Percentiles rank a stretch among this genome's conserved stretches.
Conservation (phyloP, 1,140 invertebrate species). For the Euura lappo region DNA sequence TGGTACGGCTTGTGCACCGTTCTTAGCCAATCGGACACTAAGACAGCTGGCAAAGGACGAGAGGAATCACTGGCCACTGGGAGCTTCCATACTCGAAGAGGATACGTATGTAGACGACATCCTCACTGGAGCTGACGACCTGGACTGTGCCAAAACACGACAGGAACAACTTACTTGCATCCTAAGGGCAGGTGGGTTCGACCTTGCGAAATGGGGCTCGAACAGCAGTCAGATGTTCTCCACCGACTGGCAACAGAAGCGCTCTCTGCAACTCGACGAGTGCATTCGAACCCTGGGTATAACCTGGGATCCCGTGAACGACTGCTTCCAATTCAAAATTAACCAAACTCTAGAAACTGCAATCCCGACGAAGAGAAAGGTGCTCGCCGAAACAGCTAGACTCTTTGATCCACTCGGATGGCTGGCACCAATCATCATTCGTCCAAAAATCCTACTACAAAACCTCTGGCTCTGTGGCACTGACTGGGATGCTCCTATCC, state of each 20-base stretch:
- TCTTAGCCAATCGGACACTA: conserved; percentile 38
- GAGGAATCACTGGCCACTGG: conserved; percentile 32
- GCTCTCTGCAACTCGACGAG: too few species aligned
- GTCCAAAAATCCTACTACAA: conserved; percentile 45
- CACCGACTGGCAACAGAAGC: too few species aligned
- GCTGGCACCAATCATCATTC: conserved; percentile 40
- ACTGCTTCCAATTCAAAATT: conserved; percentile 22
- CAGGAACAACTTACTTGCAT: conserved; percentile 33
- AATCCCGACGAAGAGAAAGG: conserved; percentile 32
- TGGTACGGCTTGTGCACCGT: conserved; percentile 42
- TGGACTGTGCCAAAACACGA: conserved; percentile 26
- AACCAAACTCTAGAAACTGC: background rate
- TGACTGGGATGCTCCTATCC: conserved; percentile 43
- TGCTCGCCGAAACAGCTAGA: conserved; percentile 41
- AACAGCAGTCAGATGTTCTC: conserved; percentile 36
- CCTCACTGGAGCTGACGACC: conserved; percentile 29
- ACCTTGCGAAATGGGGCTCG: conserved; percentile 44
- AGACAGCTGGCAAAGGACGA: conserved; percentile 39
- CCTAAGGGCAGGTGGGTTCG: conserved; percentile 31
- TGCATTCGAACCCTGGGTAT: conserved; percentile 41
- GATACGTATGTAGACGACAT: conserved; percentile 39
- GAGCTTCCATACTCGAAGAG: conserved; percentile 22
- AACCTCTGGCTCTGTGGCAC: conserved; percentile 34
- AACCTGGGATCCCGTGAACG: conserved; percentile 33
- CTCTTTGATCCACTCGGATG: conserved; percentile 46